Percentiles rank a stretch among this genome's conserved stretches.
Evolutionary conservation across 1,140 invertebrate genomes (phyloP).

Genomic region (Anadara kagoshimensis): DNA sequence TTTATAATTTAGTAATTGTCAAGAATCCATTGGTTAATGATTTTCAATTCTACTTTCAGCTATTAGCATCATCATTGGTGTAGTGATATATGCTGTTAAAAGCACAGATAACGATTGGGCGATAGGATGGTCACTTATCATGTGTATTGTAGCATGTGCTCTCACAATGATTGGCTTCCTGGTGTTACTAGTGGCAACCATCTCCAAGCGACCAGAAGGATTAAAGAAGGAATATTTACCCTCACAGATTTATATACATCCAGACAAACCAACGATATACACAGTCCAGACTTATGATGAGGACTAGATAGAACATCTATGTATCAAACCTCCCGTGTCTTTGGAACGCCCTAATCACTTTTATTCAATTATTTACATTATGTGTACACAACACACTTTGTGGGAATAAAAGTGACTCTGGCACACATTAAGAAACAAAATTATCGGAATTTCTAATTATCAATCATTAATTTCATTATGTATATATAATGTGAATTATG

Average conservation of each 20-base stretch:
- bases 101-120: slow-evolving; percentile 47
- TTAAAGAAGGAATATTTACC: slow-evolving; percentile 28
- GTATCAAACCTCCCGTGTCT: not conserved
- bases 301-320: not conserved
- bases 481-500: too few relatives aligned
- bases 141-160: slow-evolving; percentile 53
- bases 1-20: not conserved
- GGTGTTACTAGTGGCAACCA: slow-evolving; percentile 54
- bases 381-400: too few relatives aligned
- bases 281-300: slow-evolving; percentile 20
- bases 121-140: slow-evolving; percentile 58
- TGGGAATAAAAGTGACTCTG: too few relatives aligned
- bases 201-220: slow-evolving; percentile 49
- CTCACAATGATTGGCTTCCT: slow-evolving; percentile 56
- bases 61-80: slow-evolving; percentile 50
- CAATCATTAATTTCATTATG: too few relatives aligned
- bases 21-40: not conserved
- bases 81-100: slow-evolving; percentile 52
- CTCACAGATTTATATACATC: slow-evolving; percentile 52
- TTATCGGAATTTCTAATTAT: too few relatives aligned
- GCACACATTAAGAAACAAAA: too few relatives aligned
- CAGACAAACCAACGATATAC: slow-evolving; percentile 50
- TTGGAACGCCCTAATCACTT: not conserved
- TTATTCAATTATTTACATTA: too few relatives aligned
- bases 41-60: slow-evolving; percentile 41